Evolutionary conservation across 1,140 invertebrate genomes (phyloP), one percentile per base, ranked within the genome.

Genomic region (Drosophila albomicans): DNA sequence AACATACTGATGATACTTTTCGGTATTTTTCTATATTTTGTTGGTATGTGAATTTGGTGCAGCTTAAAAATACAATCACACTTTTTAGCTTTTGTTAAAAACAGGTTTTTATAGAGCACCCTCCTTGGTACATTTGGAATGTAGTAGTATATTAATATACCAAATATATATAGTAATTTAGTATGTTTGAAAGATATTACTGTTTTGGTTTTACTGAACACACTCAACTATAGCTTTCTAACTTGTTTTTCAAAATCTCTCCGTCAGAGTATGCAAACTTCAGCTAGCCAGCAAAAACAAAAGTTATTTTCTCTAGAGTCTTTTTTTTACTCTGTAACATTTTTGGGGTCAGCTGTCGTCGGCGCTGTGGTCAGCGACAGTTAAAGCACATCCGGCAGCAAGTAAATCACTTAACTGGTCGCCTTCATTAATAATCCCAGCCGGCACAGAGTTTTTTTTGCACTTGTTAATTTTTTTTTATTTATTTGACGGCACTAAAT

Each of bases 351-450:
- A 52, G 54, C 67, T 65, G 62, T 72, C 75, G 62, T 66, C 62
- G 61, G 25, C 38, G 57, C 41, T 45, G 85, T 35, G 66, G 66
- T 73, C 73, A 59, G 67, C 73, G 74, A 72, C 70, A 78, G 78
- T 80, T 80, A 70, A 80, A 70, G 75, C 75, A 74, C 75, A 78
- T 80, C 75, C 78, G 75, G 75, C 65, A 56, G 74, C 61, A 85
- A 89, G 81, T 88, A 88, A 88, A 88, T 88, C 85, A 88, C 85
- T 88, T 85, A 85, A 89, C 85, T 67, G 81, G 48, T 75, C 75
- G 81, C 85, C 85, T 89, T 88, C 85, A 88, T 88, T 88, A 88
- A 88, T 88, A 89, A 88, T 81, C 74, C 74, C 68, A 61, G 46
- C 69, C 73, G 61, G 49, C 57, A 72, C 75, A 86, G 79, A 51